Evolutionary conservation across 2,888 invertebrate genomes (phyloP).

Genomic region (Buathra laborator): DNA sequence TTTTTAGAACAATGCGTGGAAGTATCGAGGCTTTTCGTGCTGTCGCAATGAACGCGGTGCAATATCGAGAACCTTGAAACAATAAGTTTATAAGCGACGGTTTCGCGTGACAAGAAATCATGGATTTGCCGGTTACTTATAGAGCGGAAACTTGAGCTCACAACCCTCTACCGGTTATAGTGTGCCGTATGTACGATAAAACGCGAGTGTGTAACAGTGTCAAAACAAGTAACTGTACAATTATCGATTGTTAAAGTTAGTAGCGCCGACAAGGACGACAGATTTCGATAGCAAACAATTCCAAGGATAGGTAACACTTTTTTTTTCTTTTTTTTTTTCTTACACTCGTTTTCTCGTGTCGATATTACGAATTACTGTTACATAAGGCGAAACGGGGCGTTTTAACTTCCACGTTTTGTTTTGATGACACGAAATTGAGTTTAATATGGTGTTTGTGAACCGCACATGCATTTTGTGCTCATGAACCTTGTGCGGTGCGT

Average conservation of each 20-base stretch:
- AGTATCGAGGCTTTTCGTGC: conserved; percentile 28
- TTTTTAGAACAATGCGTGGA: conserved; percentile 12
- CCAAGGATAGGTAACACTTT: conserved; percentile 10
- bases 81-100: neutral
- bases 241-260: conserved; percentile 37
- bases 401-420: neutral
- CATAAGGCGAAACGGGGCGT: conserved; percentile 1
- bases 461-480: conserved; percentile 65
- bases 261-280: conserved; percentile 42
- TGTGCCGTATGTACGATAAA: neutral
- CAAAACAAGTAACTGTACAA: conserved; percentile 12
- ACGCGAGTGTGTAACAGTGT: neutral
- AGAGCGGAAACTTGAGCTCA: neutral
- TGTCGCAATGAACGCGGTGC: conserved; percentile 31
- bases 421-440: conserved; percentile 65
- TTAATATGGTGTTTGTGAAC: conserved; percentile 50
- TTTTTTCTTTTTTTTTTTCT: conserved; percentile 23
- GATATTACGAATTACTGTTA: neutral
- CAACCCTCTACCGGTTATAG: neutral
- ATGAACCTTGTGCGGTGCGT: conserved; percentile 60
- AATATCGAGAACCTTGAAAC: conserved; percentile 20
- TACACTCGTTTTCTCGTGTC: neutral
- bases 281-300: conserved; percentile 39
- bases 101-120: conserved; percentile 29
- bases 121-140: neutral